Conservation (phyloP, 2,888 invertebrate species). For the Scaptomyza cyrtandrae region DNA sequence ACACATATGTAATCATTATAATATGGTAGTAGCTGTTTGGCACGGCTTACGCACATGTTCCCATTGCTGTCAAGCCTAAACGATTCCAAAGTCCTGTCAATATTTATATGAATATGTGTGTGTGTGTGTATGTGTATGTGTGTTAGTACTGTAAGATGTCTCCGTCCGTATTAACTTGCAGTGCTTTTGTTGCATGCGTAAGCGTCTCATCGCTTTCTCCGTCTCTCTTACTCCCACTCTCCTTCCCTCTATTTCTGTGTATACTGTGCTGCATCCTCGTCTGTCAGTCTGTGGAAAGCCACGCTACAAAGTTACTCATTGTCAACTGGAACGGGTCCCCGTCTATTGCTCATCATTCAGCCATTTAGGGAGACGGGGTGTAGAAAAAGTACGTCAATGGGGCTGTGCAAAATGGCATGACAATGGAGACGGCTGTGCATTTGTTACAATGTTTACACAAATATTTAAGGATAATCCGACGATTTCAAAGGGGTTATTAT, state of each 20-base stretch:
- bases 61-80: constrained; percentile 39
- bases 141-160: constrained; percentile 53
- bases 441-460: constrained; percentile 83
- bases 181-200: constrained; percentile 73
- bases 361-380: constrained; percentile 54
- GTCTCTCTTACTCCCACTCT: constrained; percentile 18
- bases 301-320: constrained; percentile 71
- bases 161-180: constrained; percentile 52
- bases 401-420: constrained; percentile 37
- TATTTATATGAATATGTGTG: constrained; percentile 9
- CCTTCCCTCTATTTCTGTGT: constrained; percentile 9
- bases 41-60: constrained; percentile 58
- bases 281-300: constrained; percentile 40
- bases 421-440: constrained; percentile 77
- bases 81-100: constrained; percentile 47
- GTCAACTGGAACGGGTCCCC: constrained; percentile 66
- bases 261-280: constrained; percentile 18
- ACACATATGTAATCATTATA: constrained; percentile 71
- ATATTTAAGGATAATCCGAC: constrained; percentile 83
- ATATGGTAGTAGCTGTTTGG: constrained; percentile 39
- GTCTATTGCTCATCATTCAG: constrained; percentile 79
- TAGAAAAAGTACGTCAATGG: constrained; percentile 21
- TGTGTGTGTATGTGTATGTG: constrained; percentile 16
- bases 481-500: constrained; percentile 84
- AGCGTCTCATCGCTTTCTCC: constrained; percentile 38